Percentiles rank a stretch among this genome's conserved stretches.
These are phyloP conservation scores for Pelvicachromis taeniatus DNA, from an alignment of 2,113 vertebrate genomes.

Conservation along the genomic window DNA sequence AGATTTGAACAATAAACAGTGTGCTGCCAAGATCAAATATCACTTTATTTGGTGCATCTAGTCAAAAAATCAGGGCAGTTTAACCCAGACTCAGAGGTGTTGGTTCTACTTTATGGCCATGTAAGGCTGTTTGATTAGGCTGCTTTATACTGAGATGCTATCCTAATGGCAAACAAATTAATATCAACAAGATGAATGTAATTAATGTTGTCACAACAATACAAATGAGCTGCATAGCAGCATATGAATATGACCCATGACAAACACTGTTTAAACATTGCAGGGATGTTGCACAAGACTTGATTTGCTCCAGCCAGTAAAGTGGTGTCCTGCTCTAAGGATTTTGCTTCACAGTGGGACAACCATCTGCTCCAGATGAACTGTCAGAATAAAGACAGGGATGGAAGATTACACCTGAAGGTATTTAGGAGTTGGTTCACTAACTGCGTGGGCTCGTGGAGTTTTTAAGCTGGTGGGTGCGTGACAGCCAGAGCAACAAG, in stretches of 20 bases:
- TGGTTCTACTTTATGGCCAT: neutral
- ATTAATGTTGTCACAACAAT: neutral
- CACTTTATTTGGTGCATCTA: neutral
- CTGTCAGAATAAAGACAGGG: neutral
- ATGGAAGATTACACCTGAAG: neutral
- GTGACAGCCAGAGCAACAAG: neutral
- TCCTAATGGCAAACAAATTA: neutral
- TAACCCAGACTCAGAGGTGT: neutral
- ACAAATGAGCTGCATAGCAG: neutral
- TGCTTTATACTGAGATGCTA: neutral
- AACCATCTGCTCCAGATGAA: neutral
- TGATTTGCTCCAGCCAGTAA: neutral
- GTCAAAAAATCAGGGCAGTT: neutral
- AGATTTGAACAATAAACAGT: neutral
- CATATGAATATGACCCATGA: fast-evolving
- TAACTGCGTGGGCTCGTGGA: neutral
- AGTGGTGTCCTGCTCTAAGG: neutral
- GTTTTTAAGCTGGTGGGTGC: neutral
- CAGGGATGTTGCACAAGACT: neutral
- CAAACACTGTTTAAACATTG: neutral
- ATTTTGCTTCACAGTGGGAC: neutral
- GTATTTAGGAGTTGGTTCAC: neutral
- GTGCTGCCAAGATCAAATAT: neutral
- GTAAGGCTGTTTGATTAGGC: neutral
- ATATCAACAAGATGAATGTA: neutral